Base-by-base conservation (phyloP, 2,888 invertebrate genomes). In the Rhopalosiphum nymphaeae region DNA sequence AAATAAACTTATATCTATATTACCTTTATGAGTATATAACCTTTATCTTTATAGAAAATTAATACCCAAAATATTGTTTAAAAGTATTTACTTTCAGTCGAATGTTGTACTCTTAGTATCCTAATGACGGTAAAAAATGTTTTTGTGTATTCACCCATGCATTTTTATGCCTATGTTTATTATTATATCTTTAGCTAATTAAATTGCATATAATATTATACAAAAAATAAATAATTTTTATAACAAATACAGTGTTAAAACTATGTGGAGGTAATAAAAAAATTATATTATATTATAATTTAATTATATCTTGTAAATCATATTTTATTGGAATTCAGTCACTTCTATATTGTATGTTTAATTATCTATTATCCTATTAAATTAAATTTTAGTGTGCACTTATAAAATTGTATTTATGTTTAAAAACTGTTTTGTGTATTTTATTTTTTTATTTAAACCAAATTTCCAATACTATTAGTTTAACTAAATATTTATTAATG, bases 141-240 rank as follows among this genome's bases (percentile, higher is more conserved):
- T 36, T 78, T 78, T 36, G 21, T 78, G 9, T 85, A 56, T 56
- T 56, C 44, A 91, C 21, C 11, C 85, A 85, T 91, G 11, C 56
- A 91, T 91, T 84, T 29, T 46, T 92, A 85, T 86, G 91, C 91
- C 87, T 92, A 26, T 91, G 57, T 86, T 91, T 42, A 44, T 21
- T 49, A 42, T 57, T 92, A 91, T 57, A n/a, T 61, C 46, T 86
- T 86, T 46, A 92, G 25, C 44, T 86, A 61, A 61, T 7, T 92
- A 56, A 44, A 44, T 44, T 85, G 49, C n/a, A 42, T 36, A 56
- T 85, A 42, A 85, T 84, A 46, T 61, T 11, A 91, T 42, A 57
- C n/a, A 90, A 89, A 56, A 57, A 89, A 89, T 11, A 46, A 67
- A 36, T n/a, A 16, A 67, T 67, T 67, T 36, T 67, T 67, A 36